Conservation (phyloP, 2,113 vertebrate genomes). For the Noctilio leporinus region DNA sequence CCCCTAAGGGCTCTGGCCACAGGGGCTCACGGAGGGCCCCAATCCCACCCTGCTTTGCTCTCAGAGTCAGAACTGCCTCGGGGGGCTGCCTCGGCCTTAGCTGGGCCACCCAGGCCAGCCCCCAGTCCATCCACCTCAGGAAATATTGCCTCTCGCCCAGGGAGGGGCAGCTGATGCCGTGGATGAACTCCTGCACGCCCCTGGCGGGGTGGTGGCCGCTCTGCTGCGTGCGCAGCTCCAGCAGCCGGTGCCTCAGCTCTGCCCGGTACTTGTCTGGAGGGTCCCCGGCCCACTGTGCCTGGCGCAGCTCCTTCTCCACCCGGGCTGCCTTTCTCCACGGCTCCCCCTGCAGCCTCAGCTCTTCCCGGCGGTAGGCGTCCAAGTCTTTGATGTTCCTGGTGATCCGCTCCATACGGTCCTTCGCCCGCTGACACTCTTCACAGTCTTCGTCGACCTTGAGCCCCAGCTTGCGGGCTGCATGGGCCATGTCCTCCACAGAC, state of each 20-base stretch:
- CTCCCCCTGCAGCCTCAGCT: constrained; percentile 65
- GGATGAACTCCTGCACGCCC: constrained; percentile 63
- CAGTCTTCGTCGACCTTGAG: constrained; percentile 59
- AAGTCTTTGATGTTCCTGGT: constrained; percentile 43
- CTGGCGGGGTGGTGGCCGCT: neutral
- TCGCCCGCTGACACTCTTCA: constrained; percentile 58
- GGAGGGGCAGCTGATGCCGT: constrained; percentile 51
- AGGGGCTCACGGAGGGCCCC: constrained; percentile 44
- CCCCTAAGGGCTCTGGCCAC: constrained; percentile 78
- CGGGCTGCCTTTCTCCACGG: constrained; percentile 47
- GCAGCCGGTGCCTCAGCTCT: constrained; percentile 51
- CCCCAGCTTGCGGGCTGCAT: constrained; percentile 31
- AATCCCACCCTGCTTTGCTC: neutral
- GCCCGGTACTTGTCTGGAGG: constrained; percentile 30
- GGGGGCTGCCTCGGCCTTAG: neutral
- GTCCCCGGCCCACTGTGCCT: constrained; percentile 33
- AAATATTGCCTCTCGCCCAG: constrained; percentile 61
- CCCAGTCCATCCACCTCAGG: constrained; percentile 70
- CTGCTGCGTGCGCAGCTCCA: constrained; percentile 61
- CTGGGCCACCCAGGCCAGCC: constrained; percentile 42
- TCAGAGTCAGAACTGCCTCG: neutral
- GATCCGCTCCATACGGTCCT: constrained; percentile 49
- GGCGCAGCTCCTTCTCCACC: constrained; percentile 62
- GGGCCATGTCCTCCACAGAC: constrained; percentile 72
- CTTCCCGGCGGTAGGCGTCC: constrained; percentile 42